phyloP scores from a whole-genome alignment of 2,113 vertebrate genomes.

The Alaudala cheleensis region DNA sequence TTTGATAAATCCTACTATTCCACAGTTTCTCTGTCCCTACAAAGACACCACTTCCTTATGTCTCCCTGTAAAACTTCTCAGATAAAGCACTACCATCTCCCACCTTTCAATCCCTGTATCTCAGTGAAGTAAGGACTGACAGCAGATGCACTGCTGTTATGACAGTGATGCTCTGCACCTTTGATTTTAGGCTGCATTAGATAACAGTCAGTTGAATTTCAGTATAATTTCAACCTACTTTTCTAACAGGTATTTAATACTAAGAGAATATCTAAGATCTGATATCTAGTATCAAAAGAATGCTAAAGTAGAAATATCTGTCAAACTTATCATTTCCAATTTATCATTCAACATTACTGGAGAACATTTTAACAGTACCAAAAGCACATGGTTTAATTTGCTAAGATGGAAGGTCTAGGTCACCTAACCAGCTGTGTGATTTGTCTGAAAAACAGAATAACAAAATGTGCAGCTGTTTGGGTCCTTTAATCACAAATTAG shows the following conservation, averaged over 20 bases:
- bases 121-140: neutral
- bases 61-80: neutral
- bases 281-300: neutral
- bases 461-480: neutral
- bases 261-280: neutral
- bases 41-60: neutral
- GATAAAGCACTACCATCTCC: neutral
- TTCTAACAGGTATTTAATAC: neutral
- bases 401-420: neutral
- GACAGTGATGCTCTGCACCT: neutral
- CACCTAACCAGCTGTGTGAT: neutral
- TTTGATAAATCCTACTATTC: neutral
- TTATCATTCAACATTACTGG: neutral
- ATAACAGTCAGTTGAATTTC: neutral
- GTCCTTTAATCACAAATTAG: neutral
- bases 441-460: neutral
- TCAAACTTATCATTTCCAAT: neutral
- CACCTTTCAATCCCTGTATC: neutral
- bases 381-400: neutral
- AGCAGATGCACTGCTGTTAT: neutral
- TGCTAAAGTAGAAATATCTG: neutral
- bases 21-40: neutral
- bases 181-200: neutral
- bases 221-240: neutral
- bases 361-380: neutral